Evolutionary conservation across 2,888 invertebrate genomes (phyloP), one percentile per base, ranked within the genome.

Genomic region (Eristalis pertinax): DNA sequence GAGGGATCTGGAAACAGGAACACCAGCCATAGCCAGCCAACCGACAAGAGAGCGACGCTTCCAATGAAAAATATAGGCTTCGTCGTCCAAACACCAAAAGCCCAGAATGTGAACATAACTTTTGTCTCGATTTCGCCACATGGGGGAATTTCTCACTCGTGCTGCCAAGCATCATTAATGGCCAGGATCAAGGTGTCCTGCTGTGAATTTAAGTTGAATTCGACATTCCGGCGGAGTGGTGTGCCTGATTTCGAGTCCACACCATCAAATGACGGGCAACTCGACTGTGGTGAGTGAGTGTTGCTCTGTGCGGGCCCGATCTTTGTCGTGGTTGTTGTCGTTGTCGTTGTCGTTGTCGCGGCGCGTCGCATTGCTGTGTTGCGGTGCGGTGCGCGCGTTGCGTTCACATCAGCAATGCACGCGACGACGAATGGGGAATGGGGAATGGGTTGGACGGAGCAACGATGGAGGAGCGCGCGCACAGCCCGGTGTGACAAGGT

Each of bases 71-170:
- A 50, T 50, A 19, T 50, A 19, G 50, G 81, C 69, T 75, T 70
- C 58, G 41, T 56, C 50, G 81, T 76, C 68, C 75, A 76, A 60
- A 87, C 79, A 87, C 87, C 84, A 79, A 87, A 64, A 76, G 58
- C 64, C 68, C 58, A 76, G 68, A 84, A 84, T 84, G 84, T 69
- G 84, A 84, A 83, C 84, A 87, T 87, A 87, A 84, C 68, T 87
- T 87, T 87, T 76, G 84, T 87, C 87, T 87, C 73, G 87, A 80
- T 87, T 76, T 87, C 84, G 60, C 87, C 84, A 73, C 87, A 87
- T 79, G 87, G 87, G 84, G 87, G 87, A 87, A 87, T 87, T 87
- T 87, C 84, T 84, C 87, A 84, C 87, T 87, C 87, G 84, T 87
- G 84, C 87, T 87, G 87, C 87, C 75, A 80, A 72, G 79, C 84